A percentile compares a stretch with the other conserved stretches of the same genome.
Conservation (phyloP, 30 jellyfish, hydroid and myxozoan genomes). For the Hydractinia symbiolongicarpus region DNA sequence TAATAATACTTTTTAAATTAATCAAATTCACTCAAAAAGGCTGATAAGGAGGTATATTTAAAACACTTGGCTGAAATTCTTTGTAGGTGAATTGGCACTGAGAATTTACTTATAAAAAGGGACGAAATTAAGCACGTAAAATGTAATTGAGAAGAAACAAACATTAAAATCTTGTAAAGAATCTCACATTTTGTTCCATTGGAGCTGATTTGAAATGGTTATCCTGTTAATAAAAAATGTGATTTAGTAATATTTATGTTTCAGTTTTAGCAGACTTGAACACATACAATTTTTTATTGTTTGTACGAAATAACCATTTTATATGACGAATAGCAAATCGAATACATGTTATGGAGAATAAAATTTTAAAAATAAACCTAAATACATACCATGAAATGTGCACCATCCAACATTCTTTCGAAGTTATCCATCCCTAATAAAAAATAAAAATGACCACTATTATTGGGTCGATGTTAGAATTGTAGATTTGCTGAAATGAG, state of each 20-base stretch:
- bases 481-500: not conserved
- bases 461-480: not conserved
- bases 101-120: not conserved
- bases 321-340: not conserved
- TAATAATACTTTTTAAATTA: too few relatives aligned
- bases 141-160: not conserved
- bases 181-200: slow-evolving; percentile 46
- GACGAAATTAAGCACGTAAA: not conserved
- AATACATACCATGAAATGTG: slow-evolving; percentile 84
- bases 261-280: not conserved
- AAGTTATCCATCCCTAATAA: slow-evolving; percentile 88
- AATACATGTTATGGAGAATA: not conserved
- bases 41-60: too few relatives aligned
- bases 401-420: slow-evolving; percentile 86
- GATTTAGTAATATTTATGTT: not conserved
- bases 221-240: slow-evolving; percentile 47
- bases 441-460: not conserved
- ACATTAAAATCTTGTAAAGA: not conserved
- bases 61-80: too few relatives aligned
- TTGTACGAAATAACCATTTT: not conserved
- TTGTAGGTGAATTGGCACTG: not conserved
- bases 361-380: not conserved
- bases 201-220: slow-evolving; percentile 68
- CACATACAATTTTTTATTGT: not conserved
- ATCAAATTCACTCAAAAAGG: too few relatives aligned